Evolutionary conservation across 2,888 invertebrate genomes (phyloP), one percentile per base, ranked within the genome.

Genomic region (Hemithea aestivaria): DNA sequence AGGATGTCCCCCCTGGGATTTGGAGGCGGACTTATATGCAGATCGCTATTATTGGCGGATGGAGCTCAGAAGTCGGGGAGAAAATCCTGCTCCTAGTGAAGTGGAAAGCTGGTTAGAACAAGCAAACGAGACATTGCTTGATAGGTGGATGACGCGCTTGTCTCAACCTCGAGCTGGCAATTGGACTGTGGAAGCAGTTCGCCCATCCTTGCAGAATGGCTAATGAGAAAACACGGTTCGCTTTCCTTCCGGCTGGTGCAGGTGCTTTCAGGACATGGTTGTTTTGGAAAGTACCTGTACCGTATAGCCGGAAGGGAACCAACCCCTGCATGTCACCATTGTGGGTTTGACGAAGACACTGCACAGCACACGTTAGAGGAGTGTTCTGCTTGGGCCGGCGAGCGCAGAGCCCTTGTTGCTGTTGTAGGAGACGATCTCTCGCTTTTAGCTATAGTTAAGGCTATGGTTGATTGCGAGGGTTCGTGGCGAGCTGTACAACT

Each of bases 301-400:
- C 27, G 12, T 8, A 23, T 35, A 6, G 16, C 16, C 16, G 35
- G 27, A 1, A 21, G 27, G 22, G 35, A 35, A 11, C 22, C 22
- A 11, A 25, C 20, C 1, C 11, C 27, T 7, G 1, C 2, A 1
- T 35, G 27, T 27, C 35, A 35, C 9, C 27, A 34, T 7, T 34
- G 33, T 21, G 26, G n/a, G 8, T 5, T 5, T 10, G 21, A 10
- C 2, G 32, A 32, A 7, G 32, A 32, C 20, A 38, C 32, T 7
- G 38, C 32, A 23, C 32, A 32, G 20, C 38, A 38, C 20, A 27
- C 32, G 7, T n/a, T 38, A 10, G 23, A 7, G 12, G 40, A 36
- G 20, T 10, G 32, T 23, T 27, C 35, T 7, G 48, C 43, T 8
- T 49, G 49, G 23, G 45, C 30, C 1, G 36, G 35, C 1, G 38